Evolutionary conservation across 2,888 invertebrate species (phyloP).

Genomic region (Sclerodermus sp.): DNA sequence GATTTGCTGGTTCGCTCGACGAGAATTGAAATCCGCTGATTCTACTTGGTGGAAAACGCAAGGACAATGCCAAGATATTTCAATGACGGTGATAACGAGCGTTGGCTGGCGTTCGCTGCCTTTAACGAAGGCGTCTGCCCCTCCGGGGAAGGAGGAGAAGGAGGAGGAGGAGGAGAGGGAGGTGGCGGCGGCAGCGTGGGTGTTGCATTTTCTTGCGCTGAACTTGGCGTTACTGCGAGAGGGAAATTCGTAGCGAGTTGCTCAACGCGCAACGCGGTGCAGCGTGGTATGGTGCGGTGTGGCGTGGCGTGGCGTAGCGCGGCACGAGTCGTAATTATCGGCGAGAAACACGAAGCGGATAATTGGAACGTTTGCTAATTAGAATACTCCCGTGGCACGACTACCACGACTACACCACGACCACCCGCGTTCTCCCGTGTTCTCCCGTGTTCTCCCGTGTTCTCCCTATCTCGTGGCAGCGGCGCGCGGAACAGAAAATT

Average conservation of each 20-base stretch:
- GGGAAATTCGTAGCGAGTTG: constrained; percentile 25
- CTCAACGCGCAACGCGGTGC: too few relatives aligned
- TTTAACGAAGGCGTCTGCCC: constrained; percentile 8
- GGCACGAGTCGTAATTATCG: constrained; percentile 42
- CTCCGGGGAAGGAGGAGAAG: constrained; percentile 17
- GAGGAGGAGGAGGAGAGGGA: constrained; percentile 21
- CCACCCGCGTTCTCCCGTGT: constrained; percentile 22
- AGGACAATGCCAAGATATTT: too few relatives aligned
- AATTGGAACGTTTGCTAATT: constrained; percentile 50
- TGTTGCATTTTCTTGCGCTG: constrained; percentile 13
- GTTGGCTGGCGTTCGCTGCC: too few relatives aligned
- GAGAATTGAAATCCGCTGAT: neutral
- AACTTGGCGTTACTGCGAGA: constrained; percentile 21
- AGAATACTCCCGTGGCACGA: constrained; percentile 34
- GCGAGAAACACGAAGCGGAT: constrained; percentile 43
- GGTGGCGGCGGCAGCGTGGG: constrained; percentile 3
- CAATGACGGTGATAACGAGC: too few relatives aligned
- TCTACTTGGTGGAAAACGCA: neutral
- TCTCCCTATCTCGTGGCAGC: too few relatives aligned
- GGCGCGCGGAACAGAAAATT: too few relatives aligned
- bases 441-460: too few relatives aligned
- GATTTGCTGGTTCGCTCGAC: too few relatives aligned
- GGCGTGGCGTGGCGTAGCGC: constrained; percentile 14
- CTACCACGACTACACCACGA: too few relatives aligned
- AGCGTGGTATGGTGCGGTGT: too few relatives aligned